Conservation (phyloP, 2,113 vertebrate species). For the Athene cunicularia region DNA sequence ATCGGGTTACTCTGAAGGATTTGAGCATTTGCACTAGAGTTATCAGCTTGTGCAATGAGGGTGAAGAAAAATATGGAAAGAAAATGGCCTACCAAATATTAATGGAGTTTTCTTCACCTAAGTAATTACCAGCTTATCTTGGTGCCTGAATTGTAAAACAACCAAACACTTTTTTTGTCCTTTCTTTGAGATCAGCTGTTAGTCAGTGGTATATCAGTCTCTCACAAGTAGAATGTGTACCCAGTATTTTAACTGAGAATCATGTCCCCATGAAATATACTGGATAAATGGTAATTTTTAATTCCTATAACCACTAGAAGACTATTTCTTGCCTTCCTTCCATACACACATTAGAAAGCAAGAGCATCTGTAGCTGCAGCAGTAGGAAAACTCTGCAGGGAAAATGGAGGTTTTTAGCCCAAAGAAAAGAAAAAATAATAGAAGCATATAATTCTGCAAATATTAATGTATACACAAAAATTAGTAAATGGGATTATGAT, state of each 20-base stretch:
- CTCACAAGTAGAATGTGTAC: background rate
- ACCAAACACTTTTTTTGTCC: background rate
- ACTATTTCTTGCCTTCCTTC: background rate
- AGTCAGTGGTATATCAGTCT: background rate
- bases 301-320: background rate
- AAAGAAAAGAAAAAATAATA: background rate
- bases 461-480: background rate
- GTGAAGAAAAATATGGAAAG: background rate
- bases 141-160: background rate
- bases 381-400: background rate
- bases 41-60: background rate
- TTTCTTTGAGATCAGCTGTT: background rate
- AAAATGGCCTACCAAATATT: background rate
- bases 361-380: background rate
- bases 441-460: background rate
- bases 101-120: background rate
- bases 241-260: background rate
- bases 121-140: background rate
- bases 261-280: accelerated
- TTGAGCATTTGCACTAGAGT: background rate
- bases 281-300: background rate
- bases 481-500: background rate
- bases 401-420: background rate
- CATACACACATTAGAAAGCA: background rate
- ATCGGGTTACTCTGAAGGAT: background rate